Conservation (phyloP, 2,888 invertebrate genomes). For the Hartigia nigra region DNA sequence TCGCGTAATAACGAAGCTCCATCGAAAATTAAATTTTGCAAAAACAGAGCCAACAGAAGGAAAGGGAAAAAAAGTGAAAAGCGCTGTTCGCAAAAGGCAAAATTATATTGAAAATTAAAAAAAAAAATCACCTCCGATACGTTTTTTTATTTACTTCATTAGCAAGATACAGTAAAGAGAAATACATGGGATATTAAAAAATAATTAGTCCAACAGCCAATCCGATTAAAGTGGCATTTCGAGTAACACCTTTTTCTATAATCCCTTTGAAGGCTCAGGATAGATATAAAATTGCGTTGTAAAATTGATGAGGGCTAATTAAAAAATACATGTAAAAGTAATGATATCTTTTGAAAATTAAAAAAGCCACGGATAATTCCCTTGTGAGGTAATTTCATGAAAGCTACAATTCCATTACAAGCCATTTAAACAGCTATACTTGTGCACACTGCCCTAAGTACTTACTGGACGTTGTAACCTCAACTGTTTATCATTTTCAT, state of each 20-base stretch:
- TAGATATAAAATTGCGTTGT: background rate
- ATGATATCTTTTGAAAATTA: background rate
- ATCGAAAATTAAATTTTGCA: background rate
- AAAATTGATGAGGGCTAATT: background rate
- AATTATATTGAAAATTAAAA: background rate
- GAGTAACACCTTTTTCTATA: background rate
- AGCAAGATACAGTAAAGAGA: background rate
- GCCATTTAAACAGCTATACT: background rate
- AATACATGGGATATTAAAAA: background rate
- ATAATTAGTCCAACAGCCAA: background rate
- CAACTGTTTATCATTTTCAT: background rate
- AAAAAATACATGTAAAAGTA: background rate
- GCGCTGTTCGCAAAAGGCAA: background rate
- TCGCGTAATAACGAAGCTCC: background rate
- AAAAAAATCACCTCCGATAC: background rate
- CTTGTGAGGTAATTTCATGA: background rate
- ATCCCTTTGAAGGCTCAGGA: background rate
- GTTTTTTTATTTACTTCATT: background rate
- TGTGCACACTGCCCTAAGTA: background rate
- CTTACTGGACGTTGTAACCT: background rate
- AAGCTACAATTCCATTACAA: background rate
- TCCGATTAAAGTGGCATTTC: background rate
- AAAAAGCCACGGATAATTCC: background rate
- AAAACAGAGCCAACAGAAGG: background rate
- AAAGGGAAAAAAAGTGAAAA: background rate